Evolutionary conservation across 2,113 vertebrate species (phyloP).

Genomic region (Jaculus jaculus): DNA sequence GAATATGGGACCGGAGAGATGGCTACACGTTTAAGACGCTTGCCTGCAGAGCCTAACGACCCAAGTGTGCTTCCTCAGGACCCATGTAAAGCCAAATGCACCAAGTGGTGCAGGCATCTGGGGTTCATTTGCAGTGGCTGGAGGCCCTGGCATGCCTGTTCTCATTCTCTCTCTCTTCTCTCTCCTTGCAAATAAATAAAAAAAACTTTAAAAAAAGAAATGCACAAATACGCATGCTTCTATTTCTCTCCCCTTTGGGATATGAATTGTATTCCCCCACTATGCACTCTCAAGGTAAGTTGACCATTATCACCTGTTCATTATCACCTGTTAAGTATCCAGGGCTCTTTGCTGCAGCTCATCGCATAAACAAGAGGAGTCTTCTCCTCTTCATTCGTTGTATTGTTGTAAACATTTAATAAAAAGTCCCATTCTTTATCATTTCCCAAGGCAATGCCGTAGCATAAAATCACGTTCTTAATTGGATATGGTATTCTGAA

Average conservation of each 20-base stretch:
- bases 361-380: conserved; percentile 76
- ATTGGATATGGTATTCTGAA: conserved; percentile 84
- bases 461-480: conserved; percentile 82
- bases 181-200: too few relatives aligned
- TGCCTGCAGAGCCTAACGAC: too few relatives aligned
- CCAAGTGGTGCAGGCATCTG: too few relatives aligned
- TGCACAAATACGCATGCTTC: neutral
- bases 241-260: neutral
- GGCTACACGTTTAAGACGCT: too few relatives aligned
- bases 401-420: conserved; percentile 78
- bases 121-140: too few relatives aligned
- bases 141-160: too few relatives aligned
- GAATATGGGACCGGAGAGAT: too few relatives aligned
- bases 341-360: conserved; percentile 85
- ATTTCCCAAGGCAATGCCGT: conserved; percentile 84
- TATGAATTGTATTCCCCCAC: neutral
- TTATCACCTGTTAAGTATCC: conserved; percentile 87
- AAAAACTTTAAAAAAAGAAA: too few relatives aligned
- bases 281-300: neutral
- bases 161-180: too few relatives aligned
- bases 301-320: conserved; percentile 81
- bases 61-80: too few relatives aligned
- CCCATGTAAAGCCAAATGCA: too few relatives aligned
- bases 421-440: conserved; percentile 88
- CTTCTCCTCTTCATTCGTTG: conserved; percentile 29